Base-by-base conservation (phyloP, 1,140 invertebrate genomes). In the Drosophila ironensis region DNA sequence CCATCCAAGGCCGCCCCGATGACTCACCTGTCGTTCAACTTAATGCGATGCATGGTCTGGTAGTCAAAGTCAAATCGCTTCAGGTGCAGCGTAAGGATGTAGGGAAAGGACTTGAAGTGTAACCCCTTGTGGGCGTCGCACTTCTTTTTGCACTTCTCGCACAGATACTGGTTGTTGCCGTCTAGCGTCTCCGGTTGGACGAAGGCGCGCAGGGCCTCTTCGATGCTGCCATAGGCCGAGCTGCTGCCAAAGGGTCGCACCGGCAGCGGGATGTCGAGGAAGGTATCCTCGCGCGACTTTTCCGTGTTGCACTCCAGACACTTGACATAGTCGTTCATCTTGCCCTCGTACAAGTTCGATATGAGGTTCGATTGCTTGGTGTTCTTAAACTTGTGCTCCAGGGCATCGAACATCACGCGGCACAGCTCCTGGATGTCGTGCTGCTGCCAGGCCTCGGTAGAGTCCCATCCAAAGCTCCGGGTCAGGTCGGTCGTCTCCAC, bases 41-140 rank as follows among this genome's bases (percentile, higher is more conserved):
- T 98, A 54, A 98, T 96, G 59, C 97, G 92, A 84, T 96, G 95
- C 90, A 96, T 93, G 6, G 94, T 96, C 46, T 93, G 93, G 74
- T 97, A 97, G 89, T 98, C 97, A 91, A 97, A 98, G 90, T 97
- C 96, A 90, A 98, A 98, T 53, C 97, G 92, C 90, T 97, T 98
- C 47, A 98, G 91, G 87, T 98, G 97, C 57, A 98, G 90, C 0
- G 96, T 97, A 9, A 98, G 90, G 38, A 98, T 91, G 89, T 98
- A 98, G 0, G 97, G 97, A 90, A 98, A 97, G 53, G 94, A 94
- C 7, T 94, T 93, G 86, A 98, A 97, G 86, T 97, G 97, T 11
- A 98, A 91, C 25, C 97, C 96, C 91, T 98, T 98, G 82, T 98
- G 95, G 22, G 97, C 97, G 90, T 98, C 94, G 90, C 96, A 97